Percentiles rank a stretch among this genome's conserved stretches.
Evolutionary conservation across 2,797 vertebrate genomes (phyloP).

Genomic region (Simalia tracyae): DNA sequence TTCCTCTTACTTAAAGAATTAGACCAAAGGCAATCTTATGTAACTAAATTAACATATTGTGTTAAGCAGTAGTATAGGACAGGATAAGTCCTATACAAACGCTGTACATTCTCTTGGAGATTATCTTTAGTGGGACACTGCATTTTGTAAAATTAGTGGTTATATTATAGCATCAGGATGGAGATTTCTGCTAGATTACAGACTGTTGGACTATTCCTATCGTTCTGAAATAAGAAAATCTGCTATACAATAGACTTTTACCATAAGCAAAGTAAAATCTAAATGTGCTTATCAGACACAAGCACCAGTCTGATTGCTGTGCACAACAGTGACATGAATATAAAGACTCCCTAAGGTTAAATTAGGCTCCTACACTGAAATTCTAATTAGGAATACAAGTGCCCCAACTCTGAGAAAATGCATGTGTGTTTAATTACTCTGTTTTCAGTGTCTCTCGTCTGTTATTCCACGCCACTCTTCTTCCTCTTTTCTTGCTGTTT

Average conservation of each 20-base stretch:
- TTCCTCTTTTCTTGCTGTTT: slow-evolving; percentile 76
- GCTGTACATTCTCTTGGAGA: neutral
- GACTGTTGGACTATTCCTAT: neutral
- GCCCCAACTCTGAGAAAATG: slow-evolving; percentile 71
- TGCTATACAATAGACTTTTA: slow-evolving; percentile 53
- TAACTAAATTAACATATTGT: neutral
- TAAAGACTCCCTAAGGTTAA: slow-evolving; percentile 80
- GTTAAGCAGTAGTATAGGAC: neutral
- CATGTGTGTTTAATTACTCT: slow-evolving; percentile 76
- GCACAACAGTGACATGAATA: slow-evolving; percentile 71
- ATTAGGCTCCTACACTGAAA: slow-evolving; percentile 76
- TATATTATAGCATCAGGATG: neutral
- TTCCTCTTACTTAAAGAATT: neutral
- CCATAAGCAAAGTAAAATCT: slow-evolving; percentile 67
- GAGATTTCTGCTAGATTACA: neutral
- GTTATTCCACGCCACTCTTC: slow-evolving; percentile 69
- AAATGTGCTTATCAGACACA: slow-evolving; percentile 64
- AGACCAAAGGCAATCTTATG: neutral
- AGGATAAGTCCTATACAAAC: neutral
- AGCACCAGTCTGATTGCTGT: slow-evolving; percentile 68
- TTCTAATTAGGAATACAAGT: slow-evolving; percentile 80
- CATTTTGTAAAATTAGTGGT: neutral
- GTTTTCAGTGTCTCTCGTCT: slow-evolving; percentile 72
- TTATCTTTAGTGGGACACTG: neutral
- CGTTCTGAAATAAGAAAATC: slow-evolving; percentile 59